Evolutionary conservation across 1,140 invertebrate species (phyloP), one percentile per base, ranked within the genome.

Genomic region (Aleiodes sp.): DNA sequence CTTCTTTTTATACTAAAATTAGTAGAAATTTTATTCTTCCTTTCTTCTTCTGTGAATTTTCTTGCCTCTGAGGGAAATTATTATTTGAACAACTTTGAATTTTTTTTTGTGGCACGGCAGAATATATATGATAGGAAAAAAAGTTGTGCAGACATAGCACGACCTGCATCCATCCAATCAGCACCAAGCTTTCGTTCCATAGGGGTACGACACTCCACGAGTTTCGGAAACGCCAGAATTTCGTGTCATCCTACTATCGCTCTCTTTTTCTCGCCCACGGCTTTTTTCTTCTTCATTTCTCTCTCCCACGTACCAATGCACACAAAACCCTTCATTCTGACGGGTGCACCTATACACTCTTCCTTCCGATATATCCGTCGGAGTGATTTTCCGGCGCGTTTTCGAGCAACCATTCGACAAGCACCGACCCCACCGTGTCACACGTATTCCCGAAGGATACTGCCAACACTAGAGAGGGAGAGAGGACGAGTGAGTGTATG

Each of bases 161-260:
- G 65, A 71, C 80, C 80, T 75, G 78, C 80, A 81, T 80, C 78
- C 75, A 77, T 80, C 76, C 80, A 80, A 81, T 81, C 79, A 79
- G 72, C 68, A 43, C 46, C 9, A 24, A 8, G 28, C 56, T 59
- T 21, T 24, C 46, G 16, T 21, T 24, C 19, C 46, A 52, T 52
- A 8, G 21, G 21, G 46, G 46, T 24, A 52, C 46, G 46, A 52
- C 46, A 24, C 21, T 52, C 21, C 4, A 24, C 46, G 46, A 24
- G 46, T 52, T 52, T 52, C 46, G 46, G 46, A 52, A 52, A 24
- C 21, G 46, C 46, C 16, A 21, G 46, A 52, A 24, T 52, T 52
- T 52, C 16, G 46, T 21, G 46, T 52, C 46, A 52, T 21, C 46
- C 21, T 24, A 8, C 21, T 21, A 24, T n/a, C 7, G 31, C 31